Conservation (phyloP, 2,888 invertebrate species). For the Scelioninae gen. 1 region DNA sequence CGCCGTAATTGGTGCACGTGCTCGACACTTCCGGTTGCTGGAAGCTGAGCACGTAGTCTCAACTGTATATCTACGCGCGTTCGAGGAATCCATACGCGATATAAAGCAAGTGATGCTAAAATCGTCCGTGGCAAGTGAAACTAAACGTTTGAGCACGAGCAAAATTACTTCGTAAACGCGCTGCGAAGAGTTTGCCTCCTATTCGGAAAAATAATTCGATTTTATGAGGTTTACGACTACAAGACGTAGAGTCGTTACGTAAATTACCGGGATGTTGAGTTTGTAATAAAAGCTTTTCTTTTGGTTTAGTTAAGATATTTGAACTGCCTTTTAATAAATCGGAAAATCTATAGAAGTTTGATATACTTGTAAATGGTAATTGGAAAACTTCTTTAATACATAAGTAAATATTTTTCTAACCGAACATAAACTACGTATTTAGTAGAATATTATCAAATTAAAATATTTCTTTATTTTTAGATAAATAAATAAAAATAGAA, state of each 20-base stretch:
- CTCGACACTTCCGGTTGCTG: constrained; percentile 65
- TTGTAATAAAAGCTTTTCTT: neutral
- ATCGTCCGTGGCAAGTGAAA: constrained; percentile 60
- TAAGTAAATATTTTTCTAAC: no score
- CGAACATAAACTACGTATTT: no score
- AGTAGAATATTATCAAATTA: no score
- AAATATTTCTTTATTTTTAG: no score
- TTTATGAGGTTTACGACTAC: constrained; percentile 13
- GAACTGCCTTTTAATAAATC: no score
- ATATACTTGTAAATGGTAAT: no score
- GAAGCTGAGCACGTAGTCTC: constrained; percentile 65
- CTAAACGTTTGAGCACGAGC: constrained; percentile 31
- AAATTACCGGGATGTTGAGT: constrained; percentile 9
- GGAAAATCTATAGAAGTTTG: no score
- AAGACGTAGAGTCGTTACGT: neutral
- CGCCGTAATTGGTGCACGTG: constrained; percentile 69
- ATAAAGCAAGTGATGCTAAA: constrained; percentile 60
- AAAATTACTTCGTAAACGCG: constrained; percentile 15
- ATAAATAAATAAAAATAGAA: no score
- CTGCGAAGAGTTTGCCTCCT: constrained; percentile 19
- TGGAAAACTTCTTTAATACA: no score
- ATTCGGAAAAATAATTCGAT: constrained; percentile 28
- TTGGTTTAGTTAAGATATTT: no score
- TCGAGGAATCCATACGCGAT: constrained; percentile 58
- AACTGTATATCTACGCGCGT: constrained; percentile 53